These are phyloP conservation scores for Alsophila aescularia DNA, from an alignment of 2,888 invertebrate species.

Conservation along the genomic window DNA sequence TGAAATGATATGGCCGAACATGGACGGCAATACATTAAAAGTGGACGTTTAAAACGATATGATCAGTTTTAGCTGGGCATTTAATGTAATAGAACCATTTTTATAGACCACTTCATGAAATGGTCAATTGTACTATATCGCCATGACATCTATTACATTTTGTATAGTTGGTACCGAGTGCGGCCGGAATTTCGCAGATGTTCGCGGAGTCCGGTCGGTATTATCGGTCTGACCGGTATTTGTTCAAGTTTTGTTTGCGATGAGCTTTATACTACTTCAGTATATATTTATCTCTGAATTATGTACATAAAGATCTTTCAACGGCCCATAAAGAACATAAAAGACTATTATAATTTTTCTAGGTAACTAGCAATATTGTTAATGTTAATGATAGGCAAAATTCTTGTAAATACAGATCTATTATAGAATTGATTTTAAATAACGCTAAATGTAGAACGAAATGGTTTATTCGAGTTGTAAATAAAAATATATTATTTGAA, in stretches of 20 bases:
- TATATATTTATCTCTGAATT: background rate
- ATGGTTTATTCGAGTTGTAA: slow-evolving; percentile 77
- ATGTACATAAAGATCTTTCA: background rate
- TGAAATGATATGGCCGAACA: too few species aligned
- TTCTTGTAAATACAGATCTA: slow-evolving; percentile 57
- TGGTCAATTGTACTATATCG: too few species aligned
- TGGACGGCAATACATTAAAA: too few species aligned
- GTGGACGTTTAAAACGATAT: too few species aligned
- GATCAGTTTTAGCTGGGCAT: too few species aligned
- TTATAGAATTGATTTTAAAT: slow-evolving; percentile 26
- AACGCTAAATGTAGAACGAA: slow-evolving; percentile 57
- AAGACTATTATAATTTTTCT: slow-evolving; percentile 32
- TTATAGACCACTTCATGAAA: too few species aligned
- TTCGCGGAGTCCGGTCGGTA: too few species aligned
- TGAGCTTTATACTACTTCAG: background rate
- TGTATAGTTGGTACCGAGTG: too few species aligned
- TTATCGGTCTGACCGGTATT: too few species aligned
- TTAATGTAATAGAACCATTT: too few species aligned
- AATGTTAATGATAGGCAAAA: slow-evolving; percentile 47
- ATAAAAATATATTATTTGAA: slow-evolving; percentile 82
- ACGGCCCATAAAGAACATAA: slow-evolving; percentile 15
- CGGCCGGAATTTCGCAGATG: too few species aligned
- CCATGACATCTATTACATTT: too few species aligned
- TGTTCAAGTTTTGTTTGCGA: background rate
- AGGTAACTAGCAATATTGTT: slow-evolving; percentile 44